Evolutionary conservation across 2,888 invertebrate genomes (phyloP).

Genomic region (Rhopalosiphum nymphaeae): DNA sequence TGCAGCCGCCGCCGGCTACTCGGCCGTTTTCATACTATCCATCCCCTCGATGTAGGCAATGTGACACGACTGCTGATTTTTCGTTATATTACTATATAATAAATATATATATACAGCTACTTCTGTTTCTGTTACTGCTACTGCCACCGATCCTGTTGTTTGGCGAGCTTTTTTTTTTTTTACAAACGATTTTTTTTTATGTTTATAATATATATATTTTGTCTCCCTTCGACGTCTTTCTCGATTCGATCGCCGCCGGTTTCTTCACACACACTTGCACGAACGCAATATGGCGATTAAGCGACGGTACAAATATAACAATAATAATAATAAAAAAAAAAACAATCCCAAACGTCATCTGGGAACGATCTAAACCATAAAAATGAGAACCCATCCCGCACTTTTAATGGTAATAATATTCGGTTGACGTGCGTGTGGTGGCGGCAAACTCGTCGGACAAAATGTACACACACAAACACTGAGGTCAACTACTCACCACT

Average conservation of each 20-base stretch:
- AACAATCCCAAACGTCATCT: conserved; percentile 37
- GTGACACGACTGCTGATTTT: conserved; percentile 64
- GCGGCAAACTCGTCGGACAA: neutral
- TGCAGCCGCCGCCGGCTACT: conserved; percentile 38
- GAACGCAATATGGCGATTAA: conserved; percentile 45
- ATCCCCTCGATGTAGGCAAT: conserved; percentile 51
- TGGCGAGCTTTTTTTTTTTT: conserved; percentile 12
- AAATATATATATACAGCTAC: neutral
- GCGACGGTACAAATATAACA: neutral
- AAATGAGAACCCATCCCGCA: neutral
- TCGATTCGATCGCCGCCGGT: neutral
- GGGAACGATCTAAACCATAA: conserved; percentile 34
- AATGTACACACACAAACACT: neutral
- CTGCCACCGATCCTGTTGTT: conserved; percentile 26
- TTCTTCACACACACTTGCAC: neutral
- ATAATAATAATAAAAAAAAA: conserved; percentile 13
- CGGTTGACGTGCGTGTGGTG: neutral
- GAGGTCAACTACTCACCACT: neutral
- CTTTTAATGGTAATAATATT: neutral
- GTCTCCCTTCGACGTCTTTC: neutral
- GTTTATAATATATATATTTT: neutral
- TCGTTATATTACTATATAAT: conserved; percentile 57
- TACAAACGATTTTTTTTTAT: conserved; percentile 13
- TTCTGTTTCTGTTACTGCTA: neutral
- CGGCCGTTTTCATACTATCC: neutral